These are phyloP conservation scores for Probaryconus sp. DNA, from an alignment of 1,140 invertebrate genomes.

Conservation along the genomic window DNA sequence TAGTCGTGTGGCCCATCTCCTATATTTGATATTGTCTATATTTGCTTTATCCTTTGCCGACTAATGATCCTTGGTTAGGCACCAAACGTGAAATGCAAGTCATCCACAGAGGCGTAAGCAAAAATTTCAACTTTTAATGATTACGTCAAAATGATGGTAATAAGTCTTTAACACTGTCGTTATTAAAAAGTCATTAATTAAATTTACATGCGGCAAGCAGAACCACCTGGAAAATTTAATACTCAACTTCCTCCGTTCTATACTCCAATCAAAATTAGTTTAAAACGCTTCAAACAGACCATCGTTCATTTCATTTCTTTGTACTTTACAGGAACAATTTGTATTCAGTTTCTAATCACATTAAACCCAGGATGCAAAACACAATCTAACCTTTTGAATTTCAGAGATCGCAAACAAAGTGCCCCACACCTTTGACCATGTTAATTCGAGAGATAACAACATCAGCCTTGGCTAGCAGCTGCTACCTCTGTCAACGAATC, in stretches of 20 bases:
- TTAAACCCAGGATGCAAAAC: too few relatives aligned
- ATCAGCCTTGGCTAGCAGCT: constrained; percentile 18
- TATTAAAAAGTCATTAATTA: neutral
- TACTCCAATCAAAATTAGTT: neutral
- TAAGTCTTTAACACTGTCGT: too few relatives aligned
- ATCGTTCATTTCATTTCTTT: too few relatives aligned
- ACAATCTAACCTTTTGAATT: too few relatives aligned
- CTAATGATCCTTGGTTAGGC: constrained; percentile 24
- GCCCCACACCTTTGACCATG: too few relatives aligned
- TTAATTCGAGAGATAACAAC: constrained; percentile 35
- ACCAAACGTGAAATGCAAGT: constrained; percentile 26
- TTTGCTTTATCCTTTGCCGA: constrained; percentile 26
- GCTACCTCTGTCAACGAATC: constrained; percentile 13
- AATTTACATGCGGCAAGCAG: neutral
- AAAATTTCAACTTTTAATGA: constrained; percentile 1
- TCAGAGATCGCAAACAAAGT: too few relatives aligned
- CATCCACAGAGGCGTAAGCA: constrained; percentile 4
- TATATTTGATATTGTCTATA: constrained; percentile 44
- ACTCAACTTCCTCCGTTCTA: constrained; percentile 48
- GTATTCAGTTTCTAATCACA: too few relatives aligned
- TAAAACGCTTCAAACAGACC: constrained; percentile 16
- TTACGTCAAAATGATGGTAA: neutral
- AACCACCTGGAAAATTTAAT: neutral
- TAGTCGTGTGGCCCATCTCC: constrained; percentile 13
- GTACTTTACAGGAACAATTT: too few relatives aligned